These are phyloP conservation scores for Strigamia maritima DNA, from an alignment of 2,888 invertebrate species.

Conservation along the genomic window DNA sequence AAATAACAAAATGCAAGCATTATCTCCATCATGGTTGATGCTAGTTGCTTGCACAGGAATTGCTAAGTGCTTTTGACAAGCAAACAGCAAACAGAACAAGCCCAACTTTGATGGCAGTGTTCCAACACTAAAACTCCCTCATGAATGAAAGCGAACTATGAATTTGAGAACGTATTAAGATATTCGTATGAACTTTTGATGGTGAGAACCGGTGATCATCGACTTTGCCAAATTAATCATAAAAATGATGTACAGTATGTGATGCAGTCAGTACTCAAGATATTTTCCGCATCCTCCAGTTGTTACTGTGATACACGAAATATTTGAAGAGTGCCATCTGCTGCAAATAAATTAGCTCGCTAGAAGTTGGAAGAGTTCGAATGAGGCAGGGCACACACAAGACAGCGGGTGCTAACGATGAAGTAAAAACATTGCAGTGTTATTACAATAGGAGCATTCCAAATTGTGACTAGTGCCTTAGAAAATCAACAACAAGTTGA, in stretches of 20 bases:
- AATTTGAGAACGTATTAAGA: neutral
- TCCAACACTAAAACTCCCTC: neutral
- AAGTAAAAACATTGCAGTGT: too few relatives aligned
- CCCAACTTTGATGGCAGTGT: constrained; percentile 1
- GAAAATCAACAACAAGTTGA: too few relatives aligned
- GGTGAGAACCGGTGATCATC: neutral
- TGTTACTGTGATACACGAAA: too few relatives aligned
- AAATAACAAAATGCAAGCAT: constrained; percentile 3
- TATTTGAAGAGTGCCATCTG: neutral
- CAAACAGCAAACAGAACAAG: constrained; percentile 17
- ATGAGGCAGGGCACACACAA: neutral
- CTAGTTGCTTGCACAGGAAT: constrained; percentile 1
- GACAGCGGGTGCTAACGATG: too few relatives aligned
- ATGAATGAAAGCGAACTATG: neutral
- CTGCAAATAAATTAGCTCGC: neutral
- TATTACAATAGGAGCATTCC: too few relatives aligned
- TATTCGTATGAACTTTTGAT: neutral
- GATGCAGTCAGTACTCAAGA: neutral
- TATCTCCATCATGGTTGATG: neutral
- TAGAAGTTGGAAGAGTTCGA: neutral
- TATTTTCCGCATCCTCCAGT: too few relatives aligned
- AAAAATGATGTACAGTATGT: neutral
- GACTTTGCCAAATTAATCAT: neutral
- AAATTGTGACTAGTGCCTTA: too few relatives aligned
- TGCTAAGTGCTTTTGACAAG: constrained; percentile 12